Conservation (phyloP, 2,797 vertebrate species). For the Coreius guichenoti region DNA sequence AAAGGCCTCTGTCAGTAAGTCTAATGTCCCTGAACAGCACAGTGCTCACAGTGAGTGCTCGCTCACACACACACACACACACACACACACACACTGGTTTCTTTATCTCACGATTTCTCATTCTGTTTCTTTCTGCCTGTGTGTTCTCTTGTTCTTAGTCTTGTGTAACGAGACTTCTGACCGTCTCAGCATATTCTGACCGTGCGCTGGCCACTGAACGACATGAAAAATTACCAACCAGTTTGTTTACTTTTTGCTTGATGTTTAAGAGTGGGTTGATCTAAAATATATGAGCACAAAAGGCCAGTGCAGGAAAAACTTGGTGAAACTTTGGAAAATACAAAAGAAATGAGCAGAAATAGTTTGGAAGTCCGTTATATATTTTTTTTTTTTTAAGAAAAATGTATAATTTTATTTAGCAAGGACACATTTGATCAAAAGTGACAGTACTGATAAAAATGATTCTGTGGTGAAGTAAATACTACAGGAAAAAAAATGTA, state of each 20-base stretch:
- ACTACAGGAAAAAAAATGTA: too few species aligned
- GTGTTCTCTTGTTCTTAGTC: not conserved
- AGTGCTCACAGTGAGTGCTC: not conserved
- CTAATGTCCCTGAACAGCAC: constrained; percentile 28
- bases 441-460: too few species aligned
- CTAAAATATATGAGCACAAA: not conserved
- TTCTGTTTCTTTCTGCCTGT: not conserved
- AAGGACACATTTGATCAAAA: not conserved
- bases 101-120: not conserved
- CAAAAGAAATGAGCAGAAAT: not conserved
- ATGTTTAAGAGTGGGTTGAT: not conserved
- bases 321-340: not conserved
- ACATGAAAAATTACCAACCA: not conserved
- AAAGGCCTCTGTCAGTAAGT: constrained; percentile 58
- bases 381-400: not conserved
- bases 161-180: not conserved
- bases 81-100: not conserved
- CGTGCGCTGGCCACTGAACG: not conserved
- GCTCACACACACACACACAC: not conserved
- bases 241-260: not conserved
- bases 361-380: not conserved
- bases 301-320: not conserved
- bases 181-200: not conserved
- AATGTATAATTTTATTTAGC: not conserved
- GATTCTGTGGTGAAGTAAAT: too few species aligned